These are phyloP conservation scores for Ceuthmochares aereus DNA, from an alignment of 2,113 vertebrate genomes.

Conservation along the genomic window DNA sequence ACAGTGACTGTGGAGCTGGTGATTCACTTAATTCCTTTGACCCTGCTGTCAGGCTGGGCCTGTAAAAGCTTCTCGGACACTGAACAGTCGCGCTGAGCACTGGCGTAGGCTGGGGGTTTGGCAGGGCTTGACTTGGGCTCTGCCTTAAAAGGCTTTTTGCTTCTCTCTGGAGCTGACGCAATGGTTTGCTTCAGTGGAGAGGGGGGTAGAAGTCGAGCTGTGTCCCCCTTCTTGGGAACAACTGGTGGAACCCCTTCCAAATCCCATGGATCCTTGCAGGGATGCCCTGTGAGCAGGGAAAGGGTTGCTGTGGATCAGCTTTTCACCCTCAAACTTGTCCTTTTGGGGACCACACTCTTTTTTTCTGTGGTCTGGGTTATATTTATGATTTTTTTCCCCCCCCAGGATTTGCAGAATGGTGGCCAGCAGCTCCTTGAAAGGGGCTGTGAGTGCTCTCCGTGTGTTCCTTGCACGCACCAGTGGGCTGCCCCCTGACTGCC, in stretches of 20 bases:
- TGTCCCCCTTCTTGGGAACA: neutral
- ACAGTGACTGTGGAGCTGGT: neutral
- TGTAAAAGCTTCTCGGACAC: neutral
- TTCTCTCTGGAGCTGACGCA: neutral
- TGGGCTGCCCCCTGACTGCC: fast-evolving
- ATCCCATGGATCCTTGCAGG: neutral
- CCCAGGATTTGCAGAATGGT: neutral
- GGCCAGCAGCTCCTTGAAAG: neutral
- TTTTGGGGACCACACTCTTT: too few species aligned
- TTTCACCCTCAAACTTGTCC: neutral
- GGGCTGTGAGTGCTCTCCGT: fast-evolving
- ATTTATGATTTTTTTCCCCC: fast-evolving
- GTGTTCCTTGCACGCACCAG: neutral
- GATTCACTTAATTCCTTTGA: neutral
- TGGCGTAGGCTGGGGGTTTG: neutral
- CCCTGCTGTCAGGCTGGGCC: neutral
- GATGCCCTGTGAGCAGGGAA: fast-evolving
- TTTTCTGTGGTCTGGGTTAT: neutral
- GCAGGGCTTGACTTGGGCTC: neutral
- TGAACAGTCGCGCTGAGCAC: fast-evolving
- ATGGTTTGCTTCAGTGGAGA: neutral
- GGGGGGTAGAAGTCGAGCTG: fast-evolving
- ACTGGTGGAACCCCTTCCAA: fast-evolving
- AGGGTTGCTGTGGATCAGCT: fast-evolving
- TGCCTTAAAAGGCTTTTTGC: neutral